Percentiles rank a stretch among this genome's conserved stretches.
Evolutionary conservation across 2,888 invertebrate genomes (phyloP).

Genomic region (Cyrtodaria siliqua): DNA sequence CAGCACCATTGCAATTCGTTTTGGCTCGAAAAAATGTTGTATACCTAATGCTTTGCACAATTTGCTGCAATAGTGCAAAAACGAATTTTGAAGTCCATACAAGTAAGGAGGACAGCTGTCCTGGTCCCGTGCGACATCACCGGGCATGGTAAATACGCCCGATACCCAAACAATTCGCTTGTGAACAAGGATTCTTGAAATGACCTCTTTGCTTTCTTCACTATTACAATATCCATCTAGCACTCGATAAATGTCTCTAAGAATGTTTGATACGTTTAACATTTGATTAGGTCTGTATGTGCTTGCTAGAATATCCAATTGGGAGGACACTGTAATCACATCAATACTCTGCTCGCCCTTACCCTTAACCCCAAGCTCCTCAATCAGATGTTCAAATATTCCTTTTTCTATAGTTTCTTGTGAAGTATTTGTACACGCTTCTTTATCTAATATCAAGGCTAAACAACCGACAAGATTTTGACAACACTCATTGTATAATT

Average conservation of each 20-base stretch:
- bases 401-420: too few species aligned
- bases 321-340: too few species aligned
- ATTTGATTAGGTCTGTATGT: neutral
- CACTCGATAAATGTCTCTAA: neutral
- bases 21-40: too few species aligned
- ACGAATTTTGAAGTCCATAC: too few species aligned
- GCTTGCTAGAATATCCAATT: neutral
- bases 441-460: slow-evolving; percentile 1
- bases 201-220: neutral
- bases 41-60: too few species aligned
- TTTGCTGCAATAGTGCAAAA: too few species aligned
- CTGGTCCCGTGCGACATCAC: too few species aligned
- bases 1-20: too few species aligned
- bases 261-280: neutral
- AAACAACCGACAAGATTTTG: slow-evolving; percentile 7
- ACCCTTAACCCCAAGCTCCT: too few species aligned
- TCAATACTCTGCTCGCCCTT: too few species aligned
- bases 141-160: too few species aligned
- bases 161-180: neutral
- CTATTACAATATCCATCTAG: neutral
- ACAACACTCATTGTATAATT: neutral
- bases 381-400: too few species aligned
- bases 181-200: slow-evolving; percentile 2
- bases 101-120: neutral
- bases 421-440: neutral